Conservation (phyloP, 2,797 vertebrate genomes). For the Hephaestus fuliginosus region DNA sequence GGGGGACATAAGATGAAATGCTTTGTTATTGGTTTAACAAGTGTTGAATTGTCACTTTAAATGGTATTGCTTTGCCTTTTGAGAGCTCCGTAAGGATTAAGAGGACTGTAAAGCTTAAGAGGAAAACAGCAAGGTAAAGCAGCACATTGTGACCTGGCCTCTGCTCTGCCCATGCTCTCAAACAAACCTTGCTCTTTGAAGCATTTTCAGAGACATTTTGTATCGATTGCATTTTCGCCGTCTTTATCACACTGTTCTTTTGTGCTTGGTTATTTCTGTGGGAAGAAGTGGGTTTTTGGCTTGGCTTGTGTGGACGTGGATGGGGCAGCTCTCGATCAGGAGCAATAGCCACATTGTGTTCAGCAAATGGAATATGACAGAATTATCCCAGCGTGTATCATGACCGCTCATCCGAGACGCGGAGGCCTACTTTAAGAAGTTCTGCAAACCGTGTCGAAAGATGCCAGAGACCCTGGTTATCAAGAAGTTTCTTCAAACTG, state of each 20-base stretch:
- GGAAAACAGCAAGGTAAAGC: conserved; percentile 71
- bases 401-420: conserved; percentile 57
- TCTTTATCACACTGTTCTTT: conserved; percentile 76
- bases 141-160: conserved; percentile 69
- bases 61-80: conserved; percentile 74
- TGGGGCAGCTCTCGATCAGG: conserved; percentile 58
- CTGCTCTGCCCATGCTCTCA: conserved; percentile 54
- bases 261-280: conserved; percentile 74
- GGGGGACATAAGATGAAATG: not conserved
- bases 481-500: conserved; percentile 47
- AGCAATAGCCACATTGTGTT: conserved; percentile 61
- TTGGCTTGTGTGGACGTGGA: conserved; percentile 46
- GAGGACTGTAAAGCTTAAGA: conserved; percentile 67
- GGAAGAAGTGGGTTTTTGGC: conserved; percentile 57
- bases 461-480: conserved; percentile 38
- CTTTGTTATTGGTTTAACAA: conserved; percentile 62
- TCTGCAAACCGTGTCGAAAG: conserved; percentile 51
- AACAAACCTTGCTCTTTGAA: conserved; percentile 71
- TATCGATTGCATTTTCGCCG: conserved; percentile 74
- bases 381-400: conserved; percentile 56
- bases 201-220: conserved; percentile 72
- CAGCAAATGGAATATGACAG: conserved; percentile 71
- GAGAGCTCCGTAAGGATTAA: conserved; percentile 72
- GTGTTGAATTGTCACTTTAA: conserved; percentile 77
- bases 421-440: conserved; percentile 52